Base-by-base conservation (phyloP, 2,797 vertebrate genomes). In the Galagoides demidoff region DNA sequence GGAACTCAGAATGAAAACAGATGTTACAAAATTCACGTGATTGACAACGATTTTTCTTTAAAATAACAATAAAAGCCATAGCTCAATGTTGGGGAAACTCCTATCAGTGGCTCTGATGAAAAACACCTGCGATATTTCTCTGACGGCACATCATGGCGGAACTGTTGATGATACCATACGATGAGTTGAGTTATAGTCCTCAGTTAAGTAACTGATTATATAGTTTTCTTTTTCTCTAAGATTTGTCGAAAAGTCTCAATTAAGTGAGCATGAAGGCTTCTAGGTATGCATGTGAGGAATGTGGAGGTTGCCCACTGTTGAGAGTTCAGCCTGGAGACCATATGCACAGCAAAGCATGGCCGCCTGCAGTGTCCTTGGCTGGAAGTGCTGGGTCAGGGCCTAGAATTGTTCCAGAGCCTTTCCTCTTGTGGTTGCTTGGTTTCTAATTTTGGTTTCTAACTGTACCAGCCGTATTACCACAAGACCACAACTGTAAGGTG, bases 1-100 rank as follows among this genome's bases (percentile, higher is more conserved):
- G 82, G 97, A 97, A 97, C 96, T 96, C 96, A 96, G 92, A 97
- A 97, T 85, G 78, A 97, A 98, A 97, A 97, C 97, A 98, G 97
- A 98, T 97, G 96, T 96, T 96, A 95, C 78, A 83, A 93, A 97
- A 93, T 97, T 96, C 92, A 94, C 84, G 85, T 92, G 92, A 86
- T 97, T 95, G 94, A 97, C 93, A 96, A 96, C 94, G 90, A 87
- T 93, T 93, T 97, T 96, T 96, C 95, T 96, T 93, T 96, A 96
- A 96, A 96, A 97, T 93, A 98, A 97, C 34, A 31, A 97, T 97
- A 83, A 43, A 55, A 92, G 1, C 78, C 84, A 57, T 71, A 93
- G 84, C 55, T 95, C 82, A 84, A 11, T 92, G 73, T 94, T 95
- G 95, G 39, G 49, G 95, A 91, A 97, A 14, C 17, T 23, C 68